phyloP scores from a whole-genome alignment of 1,140 invertebrate genomes.

The Agrilus planipennis region DNA sequence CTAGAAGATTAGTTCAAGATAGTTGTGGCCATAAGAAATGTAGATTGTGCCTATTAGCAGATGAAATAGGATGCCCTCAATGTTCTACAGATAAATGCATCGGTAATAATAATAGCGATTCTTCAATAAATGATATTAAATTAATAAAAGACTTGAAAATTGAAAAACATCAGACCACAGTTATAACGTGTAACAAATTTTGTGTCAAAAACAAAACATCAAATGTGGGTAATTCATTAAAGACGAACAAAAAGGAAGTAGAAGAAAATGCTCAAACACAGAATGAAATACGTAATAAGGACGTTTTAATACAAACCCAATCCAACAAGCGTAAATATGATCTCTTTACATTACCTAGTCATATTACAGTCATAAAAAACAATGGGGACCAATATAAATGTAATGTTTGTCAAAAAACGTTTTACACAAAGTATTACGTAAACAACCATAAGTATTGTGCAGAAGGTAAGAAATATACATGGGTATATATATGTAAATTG shows the following conservation, averaged over 20 bases:
- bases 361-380: conserved; percentile 18
- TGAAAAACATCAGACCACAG: conserved; percentile 14
- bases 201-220: background rate
- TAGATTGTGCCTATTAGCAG: conserved; percentile 32
- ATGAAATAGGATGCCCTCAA: conserved; percentile 30
- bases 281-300: background rate
- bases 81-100: no score
- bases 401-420: conserved; percentile 29
- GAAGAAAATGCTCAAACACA: background rate
- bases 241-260: background rate
- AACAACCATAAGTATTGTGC: conserved; percentile 31
- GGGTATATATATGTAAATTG: no score
- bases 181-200: conserved; percentile 15
- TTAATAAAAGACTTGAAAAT: conserved; percentile 4
- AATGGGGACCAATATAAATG: conserved; percentile 24
- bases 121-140: no score
- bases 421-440: conserved; percentile 26
- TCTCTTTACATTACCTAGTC: conserved; percentile 18
- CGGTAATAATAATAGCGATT: conserved; percentile 4
- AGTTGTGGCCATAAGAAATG: conserved; percentile 39
- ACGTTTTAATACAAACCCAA: conserved; percentile 1
- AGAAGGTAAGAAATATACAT: conserved; percentile 17
- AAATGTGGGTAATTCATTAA: background rate
- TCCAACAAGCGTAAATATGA: conserved; percentile 13
- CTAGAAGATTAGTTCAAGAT: conserved; percentile 33